Evolutionary conservation across 1,140 invertebrate genomes (phyloP), one percentile per base, ranked within the genome.

Genomic region (Drosophila fuyamai): DNA sequence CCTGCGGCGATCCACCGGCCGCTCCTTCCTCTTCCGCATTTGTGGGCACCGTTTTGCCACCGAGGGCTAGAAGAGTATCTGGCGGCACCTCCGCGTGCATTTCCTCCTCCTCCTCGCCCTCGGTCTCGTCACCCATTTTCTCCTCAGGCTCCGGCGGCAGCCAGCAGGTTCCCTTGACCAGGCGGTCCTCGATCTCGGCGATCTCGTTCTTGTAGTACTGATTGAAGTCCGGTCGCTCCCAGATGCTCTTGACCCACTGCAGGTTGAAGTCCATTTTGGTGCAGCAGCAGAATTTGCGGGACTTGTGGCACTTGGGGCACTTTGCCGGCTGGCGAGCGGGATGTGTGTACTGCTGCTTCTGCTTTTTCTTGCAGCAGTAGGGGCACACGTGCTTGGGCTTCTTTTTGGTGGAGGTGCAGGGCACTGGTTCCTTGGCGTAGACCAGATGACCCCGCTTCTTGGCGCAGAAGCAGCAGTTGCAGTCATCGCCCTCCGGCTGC

Each of bases 381-480:
- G 90, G 86, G 5, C 90, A 92, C 0, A 85, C 76, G 35, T 92
- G 90, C 35, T 79, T 72, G 5, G 78, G 56, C 68, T 81, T 86
- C 54, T 75, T 80, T 12, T 89, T 82, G 12, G 47, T 66, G 23
- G 81, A 76, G 1, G 70, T 68, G 46, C 79, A 85, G 4, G 90
- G 90, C 16, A 73, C 66, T 35, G 90, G 82, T 32, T 83, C 80
- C 70, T 91, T 91, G 57, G 82, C 86, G 43, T 92, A 92, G n/a
- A 92, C 77, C 7, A 92, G 27, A 44, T 92, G 90, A 1, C 90
- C 90, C 0, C 90, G 83, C 44, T 90, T 92, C 76, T 92, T 92
- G 50, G 90, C 84, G 27, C 90, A 92, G 75, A 92, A 92, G 10
- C 90, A 92, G 43, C 90, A 92, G 51, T 92, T 92, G 36, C 90